These are phyloP conservation scores for Ailurus styani DNA, from an alignment of 2,113 vertebrate species.

Conservation along the genomic window DNA sequence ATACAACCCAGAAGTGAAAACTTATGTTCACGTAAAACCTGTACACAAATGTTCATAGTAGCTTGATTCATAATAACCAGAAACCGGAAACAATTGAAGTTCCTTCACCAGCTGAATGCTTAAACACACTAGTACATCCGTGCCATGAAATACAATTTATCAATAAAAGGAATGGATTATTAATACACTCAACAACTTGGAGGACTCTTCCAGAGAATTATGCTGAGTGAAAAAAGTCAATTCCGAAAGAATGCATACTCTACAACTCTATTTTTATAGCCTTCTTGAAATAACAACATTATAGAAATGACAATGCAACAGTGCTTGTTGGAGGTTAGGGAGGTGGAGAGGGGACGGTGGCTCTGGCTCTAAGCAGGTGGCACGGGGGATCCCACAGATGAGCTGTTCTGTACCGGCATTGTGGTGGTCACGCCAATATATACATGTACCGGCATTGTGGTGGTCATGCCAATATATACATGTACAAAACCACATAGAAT, in stretches of 20 bases:
- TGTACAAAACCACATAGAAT: no score
- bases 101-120: neutral
- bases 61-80: neutral
- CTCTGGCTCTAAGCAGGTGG: neutral
- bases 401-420: no score
- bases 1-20: neutral
- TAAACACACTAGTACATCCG: neutral
- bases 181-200: neutral
- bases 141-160: neutral
- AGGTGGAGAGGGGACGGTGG: rapidly evolving
- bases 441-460: no score
- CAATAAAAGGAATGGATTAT: neutral
- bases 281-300: neutral
- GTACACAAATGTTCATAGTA: neutral
- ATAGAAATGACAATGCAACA: neutral
- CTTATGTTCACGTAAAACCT: neutral
- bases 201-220: neutral
- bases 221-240: neutral
- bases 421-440: neutral
- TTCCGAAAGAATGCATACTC: neutral
- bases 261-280: neutral
- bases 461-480: neutral
- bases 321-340: neutral
- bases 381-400: neutral
- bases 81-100: neutral